Evolutionary conservation across 2,888 invertebrate genomes (phyloP), one percentile per base, ranked within the genome.

Genomic region (Zygothrica quintamaculata): DNA sequence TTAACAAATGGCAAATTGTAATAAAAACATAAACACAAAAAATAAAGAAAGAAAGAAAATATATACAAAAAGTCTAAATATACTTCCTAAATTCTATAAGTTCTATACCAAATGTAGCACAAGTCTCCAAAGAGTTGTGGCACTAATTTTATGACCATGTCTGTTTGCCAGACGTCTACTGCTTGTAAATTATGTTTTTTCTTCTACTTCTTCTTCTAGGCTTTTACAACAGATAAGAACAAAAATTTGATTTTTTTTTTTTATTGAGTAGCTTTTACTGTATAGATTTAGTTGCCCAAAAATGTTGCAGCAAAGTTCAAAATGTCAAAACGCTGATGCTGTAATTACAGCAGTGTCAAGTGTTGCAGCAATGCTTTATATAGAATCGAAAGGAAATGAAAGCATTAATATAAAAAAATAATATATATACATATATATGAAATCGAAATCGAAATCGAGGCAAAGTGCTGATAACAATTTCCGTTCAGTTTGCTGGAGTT

Each of bases 401-500:
- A 22, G 18, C 18, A 22, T 22, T 22, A 44, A 55, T 61, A 46
- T 18, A 64, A 43, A 64, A 58, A 50, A 58, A 52, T 64, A 50
- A 65, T 65, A 51, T 65, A 52, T 57, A 42, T 58, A 60, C 50
- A 76, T 58, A 67, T 58, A 61, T 65, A 69, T 29, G 47, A 61
- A 65, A 67, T 66, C 64, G 66, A 61, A 65, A 67, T 66, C 64
- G 66, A 77, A 81, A 74, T 86, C 81, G 75, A 77, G 56, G 34
- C 71, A 81, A 85, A 85, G 84, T 85, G 82, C 85, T 84, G 84
- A 85, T 84, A 84, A 84, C 84, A 74, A 85, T 84, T 84, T 84
- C 84, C 84, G 85, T 65, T 84, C 59, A 33, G 22, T 36, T 51
- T 15, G 60, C 52, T 37, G 42, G n/a, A n/a, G n/a, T n/a, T n/a